These are phyloP conservation scores for Osedax frankpressi DNA, from an alignment of 2,888 invertebrate species.

Conservation along the genomic window DNA sequence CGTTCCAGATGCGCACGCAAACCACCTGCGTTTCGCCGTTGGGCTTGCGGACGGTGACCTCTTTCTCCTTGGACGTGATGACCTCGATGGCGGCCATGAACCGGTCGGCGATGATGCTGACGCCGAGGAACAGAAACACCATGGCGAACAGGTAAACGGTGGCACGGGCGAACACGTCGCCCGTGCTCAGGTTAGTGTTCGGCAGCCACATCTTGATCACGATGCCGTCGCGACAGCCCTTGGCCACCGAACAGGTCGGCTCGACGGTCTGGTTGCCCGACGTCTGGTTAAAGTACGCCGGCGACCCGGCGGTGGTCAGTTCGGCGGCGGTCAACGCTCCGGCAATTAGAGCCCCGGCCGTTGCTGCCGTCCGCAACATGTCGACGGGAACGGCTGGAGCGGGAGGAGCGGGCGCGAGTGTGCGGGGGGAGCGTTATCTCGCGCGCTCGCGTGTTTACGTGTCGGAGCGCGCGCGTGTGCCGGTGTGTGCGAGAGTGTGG, in stretches of 20 bases:
- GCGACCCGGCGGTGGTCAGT: no score
- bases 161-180: slow-evolving; percentile 72
- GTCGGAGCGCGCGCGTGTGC: no score
- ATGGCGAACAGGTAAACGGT: slow-evolving; percentile 75
- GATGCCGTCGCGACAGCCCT: slow-evolving; percentile 67
- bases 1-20: slow-evolving; percentile 92
- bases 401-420: no score
- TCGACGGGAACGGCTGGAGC: no score
- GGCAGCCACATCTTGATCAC: slow-evolving; percentile 79
- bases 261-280: background rate
- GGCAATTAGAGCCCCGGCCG: no score
- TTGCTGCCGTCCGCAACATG: no score
- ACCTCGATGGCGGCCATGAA: slow-evolving; percentile 99
- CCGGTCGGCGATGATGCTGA: slow-evolving; percentile 93
- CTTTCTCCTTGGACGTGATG: slow-evolving; percentile 91
- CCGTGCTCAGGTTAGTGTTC: slow-evolving; percentile 50
- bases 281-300: background rate
- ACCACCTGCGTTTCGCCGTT: slow-evolving; percentile 76
- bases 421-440: no score
- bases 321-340: no score
- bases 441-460: no score
- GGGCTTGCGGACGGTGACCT: slow-evolving; percentile 75
- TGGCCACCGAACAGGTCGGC: background rate
- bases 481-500: no score
- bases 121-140: slow-evolving; percentile 90